Percentiles rank a stretch among this genome's conserved stretches.
These are phyloP conservation scores for Nannospalax galili DNA, from an alignment of 2,113 vertebrate genomes.

Conservation along the genomic window DNA sequence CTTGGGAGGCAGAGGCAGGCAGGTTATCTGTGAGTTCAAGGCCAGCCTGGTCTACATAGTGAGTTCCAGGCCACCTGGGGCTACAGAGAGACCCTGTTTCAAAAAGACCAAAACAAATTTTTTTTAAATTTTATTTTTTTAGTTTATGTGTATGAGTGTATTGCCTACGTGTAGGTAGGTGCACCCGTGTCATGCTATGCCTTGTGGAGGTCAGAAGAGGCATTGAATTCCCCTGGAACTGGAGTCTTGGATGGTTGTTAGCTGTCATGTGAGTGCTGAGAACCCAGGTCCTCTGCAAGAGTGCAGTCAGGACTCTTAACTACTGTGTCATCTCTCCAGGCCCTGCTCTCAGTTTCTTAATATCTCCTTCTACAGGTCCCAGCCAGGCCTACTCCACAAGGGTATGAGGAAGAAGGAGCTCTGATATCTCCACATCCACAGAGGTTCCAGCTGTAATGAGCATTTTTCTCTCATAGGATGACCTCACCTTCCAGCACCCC, in stretches of 20 bases:
- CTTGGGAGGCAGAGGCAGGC: no score
- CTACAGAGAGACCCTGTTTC: no score
- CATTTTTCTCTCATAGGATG: conserved; percentile 20
- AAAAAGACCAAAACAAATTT: no score
- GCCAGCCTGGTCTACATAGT: no score
- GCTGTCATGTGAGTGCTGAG: neutral
- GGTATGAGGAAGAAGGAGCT: neutral
- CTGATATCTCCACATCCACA: neutral
- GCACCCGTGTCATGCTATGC: neutral
- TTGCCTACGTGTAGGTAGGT: no score
- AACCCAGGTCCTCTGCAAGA: neutral
- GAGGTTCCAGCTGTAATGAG: neutral
- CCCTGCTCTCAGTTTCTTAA: neutral
- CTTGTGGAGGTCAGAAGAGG: neutral
- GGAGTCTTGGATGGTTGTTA: neutral
- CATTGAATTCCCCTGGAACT: neutral
- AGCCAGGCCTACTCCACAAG: neutral
- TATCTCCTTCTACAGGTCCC: neutral
- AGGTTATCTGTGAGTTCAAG: no score
- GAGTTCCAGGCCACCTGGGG: no score
- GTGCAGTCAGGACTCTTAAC: neutral
- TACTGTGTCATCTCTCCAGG: neutral
- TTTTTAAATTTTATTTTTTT: no score
- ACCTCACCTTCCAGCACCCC: conserved; percentile 3
- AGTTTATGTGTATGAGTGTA: neutral